Conservation (phyloP, 2,888 invertebrate species). For the Dorcus hopei region DNA sequence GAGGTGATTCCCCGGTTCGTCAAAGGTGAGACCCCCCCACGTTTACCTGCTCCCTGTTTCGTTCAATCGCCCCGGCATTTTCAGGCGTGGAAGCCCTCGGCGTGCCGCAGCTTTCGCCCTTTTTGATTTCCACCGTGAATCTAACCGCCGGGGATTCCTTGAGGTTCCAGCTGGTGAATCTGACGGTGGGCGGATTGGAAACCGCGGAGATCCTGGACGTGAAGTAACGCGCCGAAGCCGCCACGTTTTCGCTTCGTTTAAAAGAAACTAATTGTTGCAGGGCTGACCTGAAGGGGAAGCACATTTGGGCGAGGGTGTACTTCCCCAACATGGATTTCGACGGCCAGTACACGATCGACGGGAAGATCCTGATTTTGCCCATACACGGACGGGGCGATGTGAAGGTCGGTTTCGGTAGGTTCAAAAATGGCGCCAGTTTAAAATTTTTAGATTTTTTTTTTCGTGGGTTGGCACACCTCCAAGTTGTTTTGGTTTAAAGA, state of each 20-base stretch:
- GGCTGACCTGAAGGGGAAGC: not conserved
- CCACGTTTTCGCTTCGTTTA: no score
- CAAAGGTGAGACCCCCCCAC: not conserved
- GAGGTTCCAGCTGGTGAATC: constrained; percentile 6
- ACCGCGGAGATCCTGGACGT: constrained; percentile 1
- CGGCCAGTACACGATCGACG: constrained; percentile 6
- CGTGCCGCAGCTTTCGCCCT: constrained; percentile 7
- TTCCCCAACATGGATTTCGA: not conserved
- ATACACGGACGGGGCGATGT: constrained; percentile 6
- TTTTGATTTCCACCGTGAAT: constrained; percentile 5
- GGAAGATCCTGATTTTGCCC: constrained; percentile 5
- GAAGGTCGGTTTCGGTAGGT: no score
- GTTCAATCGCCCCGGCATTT: not conserved
- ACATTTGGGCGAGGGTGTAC: not conserved
- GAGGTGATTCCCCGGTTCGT: constrained; percentile 9
- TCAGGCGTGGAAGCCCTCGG: constrained; percentile 8
- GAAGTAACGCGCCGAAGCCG: not conserved
- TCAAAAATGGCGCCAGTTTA: no score
- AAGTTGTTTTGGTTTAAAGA: no score
- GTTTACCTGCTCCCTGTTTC: not conserved
- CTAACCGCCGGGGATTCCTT: constrained; percentile 7
- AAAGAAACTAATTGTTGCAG: not conserved
- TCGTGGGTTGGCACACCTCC: no score
- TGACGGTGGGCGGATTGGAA: constrained; percentile 9
- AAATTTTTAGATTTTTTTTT: no score